Evolutionary conservation across 2,888 invertebrate genomes (phyloP), one percentile per base, ranked within the genome.

Genomic region (Corbicula japonica): DNA sequence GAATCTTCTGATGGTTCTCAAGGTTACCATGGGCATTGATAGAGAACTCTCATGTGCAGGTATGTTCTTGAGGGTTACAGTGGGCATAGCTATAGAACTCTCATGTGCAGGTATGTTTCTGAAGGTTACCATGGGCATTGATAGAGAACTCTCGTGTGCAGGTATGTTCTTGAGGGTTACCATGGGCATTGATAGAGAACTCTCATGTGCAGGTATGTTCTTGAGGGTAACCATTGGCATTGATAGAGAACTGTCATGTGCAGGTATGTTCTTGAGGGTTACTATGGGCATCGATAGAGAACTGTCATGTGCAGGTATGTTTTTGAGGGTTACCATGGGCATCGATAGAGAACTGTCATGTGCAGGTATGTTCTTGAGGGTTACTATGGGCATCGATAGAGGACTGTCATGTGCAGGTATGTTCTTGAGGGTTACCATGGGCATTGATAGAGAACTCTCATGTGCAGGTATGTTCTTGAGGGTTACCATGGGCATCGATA

Each of bases 41-140:
- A 71, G 44, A 73, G 81, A 84, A 5, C 62, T 80, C 1, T 76
- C 81, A 34, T 86, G 84, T 86, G 84, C 86, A 75, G 84, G 86
- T 85, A 76, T 28, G 12, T 62, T 15, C 12, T n/a, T 38, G 26
- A 50, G 21, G 2, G 21, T 50, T n/a, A 2, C 10, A 50, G 26
- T n/a, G 2, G 26, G 5, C 21, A 1, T n/a, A 23, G 21, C 21
- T 50, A n/a, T 50, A 21, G 15, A 50, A 23, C 26, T 1, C 1
- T n/a, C n/a, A n/a, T n/a, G n/a, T n/a, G n/a, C n/a, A n/a, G n/a
- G n/a, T n/a, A n/a, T 21, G 21, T n/a, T 10, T 5, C 4, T n/a
- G 12, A 15, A 50, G 2, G 4, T 50, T n/a, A 21, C 21, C 18
- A 50, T 12, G 26, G 4, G 21, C 5, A 2, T n/a, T 12, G 50